These are phyloP conservation scores for Cheiracanthium punctorium DNA, from an alignment of 2,888 invertebrate species.

Conservation along the genomic window DNA sequence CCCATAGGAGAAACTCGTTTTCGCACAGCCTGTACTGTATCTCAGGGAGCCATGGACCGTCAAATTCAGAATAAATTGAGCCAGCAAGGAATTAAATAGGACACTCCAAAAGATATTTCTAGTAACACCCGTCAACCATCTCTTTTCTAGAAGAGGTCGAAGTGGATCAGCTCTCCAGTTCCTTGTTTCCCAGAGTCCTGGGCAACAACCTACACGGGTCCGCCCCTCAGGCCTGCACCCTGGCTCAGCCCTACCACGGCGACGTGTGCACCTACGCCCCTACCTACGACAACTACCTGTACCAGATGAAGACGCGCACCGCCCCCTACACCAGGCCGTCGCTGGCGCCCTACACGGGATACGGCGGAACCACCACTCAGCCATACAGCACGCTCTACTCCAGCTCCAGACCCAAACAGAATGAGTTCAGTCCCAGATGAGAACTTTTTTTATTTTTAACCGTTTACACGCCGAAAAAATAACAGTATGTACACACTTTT, in stretches of 20 bases:
- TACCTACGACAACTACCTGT: constrained; percentile 65
- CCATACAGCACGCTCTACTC: constrained; percentile 46
- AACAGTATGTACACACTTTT: no score
- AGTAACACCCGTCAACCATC: no score
- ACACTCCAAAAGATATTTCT: no score
- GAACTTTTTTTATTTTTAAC: background rate
- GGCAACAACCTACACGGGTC: constrained; percentile 42
- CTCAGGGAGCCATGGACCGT: no score
- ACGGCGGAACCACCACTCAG: constrained; percentile 1
- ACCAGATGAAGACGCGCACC: constrained; percentile 54
- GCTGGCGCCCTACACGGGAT: constrained; percentile 33
- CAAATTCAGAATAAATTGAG: no score
- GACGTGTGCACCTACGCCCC: constrained; percentile 62
- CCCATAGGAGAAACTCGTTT: no score
- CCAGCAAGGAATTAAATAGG: no score
- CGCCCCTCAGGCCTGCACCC: constrained; percentile 33
- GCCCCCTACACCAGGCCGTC: constrained; percentile 53
- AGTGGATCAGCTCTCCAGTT: constrained; percentile 38
- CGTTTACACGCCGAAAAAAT: no score
- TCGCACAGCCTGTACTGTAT: no score
- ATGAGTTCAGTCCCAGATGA: constrained; percentile 62
- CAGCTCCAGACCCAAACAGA: constrained; percentile 49
- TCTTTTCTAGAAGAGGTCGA: no score
- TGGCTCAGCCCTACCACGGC: constrained; percentile 48
- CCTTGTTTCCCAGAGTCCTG: constrained; percentile 48